Evolutionary conservation across 2,113 vertebrate genomes (phyloP).

Genomic region (Esox niger): DNA sequence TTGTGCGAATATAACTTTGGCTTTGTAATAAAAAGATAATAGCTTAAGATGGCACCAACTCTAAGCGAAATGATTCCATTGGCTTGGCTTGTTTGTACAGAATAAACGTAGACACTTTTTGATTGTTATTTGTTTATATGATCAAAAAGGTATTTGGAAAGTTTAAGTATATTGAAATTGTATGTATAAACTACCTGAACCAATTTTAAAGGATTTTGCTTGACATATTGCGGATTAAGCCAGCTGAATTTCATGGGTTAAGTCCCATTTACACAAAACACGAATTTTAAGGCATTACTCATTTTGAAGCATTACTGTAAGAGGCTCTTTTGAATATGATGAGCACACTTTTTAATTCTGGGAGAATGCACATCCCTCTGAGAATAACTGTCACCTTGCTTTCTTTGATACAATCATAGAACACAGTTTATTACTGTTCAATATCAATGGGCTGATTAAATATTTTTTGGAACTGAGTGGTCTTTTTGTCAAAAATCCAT

Average conservation of each 20-base stretch:
- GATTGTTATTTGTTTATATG: slow-evolving; percentile 64
- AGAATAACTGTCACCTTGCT: slow-evolving; percentile 34
- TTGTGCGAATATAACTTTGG: slow-evolving; percentile 60
- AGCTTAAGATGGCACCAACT: slow-evolving; percentile 63
- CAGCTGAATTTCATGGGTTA: background rate
- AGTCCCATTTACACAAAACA: background rate
- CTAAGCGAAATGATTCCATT: slow-evolving; percentile 58
- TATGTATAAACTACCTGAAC: slow-evolving; percentile 57
- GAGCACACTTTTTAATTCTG: slow-evolving; percentile 29
- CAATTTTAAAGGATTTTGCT: slow-evolving; percentile 50
- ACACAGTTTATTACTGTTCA: slow-evolving; percentile 59
- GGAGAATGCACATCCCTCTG: slow-evolving; percentile 43
- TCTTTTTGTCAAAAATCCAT: slow-evolving; percentile 34
- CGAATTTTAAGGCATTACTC: background rate
- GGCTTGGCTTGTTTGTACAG: slow-evolving; percentile 72
- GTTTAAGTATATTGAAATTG: slow-evolving; percentile 64
- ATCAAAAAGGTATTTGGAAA: slow-evolving; percentile 54
- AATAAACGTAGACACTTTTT: slow-evolving; percentile 61
- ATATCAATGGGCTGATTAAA: slow-evolving; percentile 63
- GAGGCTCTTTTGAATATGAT: background rate
- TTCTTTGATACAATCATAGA: slow-evolving; percentile 54
- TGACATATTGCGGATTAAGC: background rate
- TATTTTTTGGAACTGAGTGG: slow-evolving; percentile 62
- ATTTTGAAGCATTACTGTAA: background rate
- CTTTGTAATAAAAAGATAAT: slow-evolving; percentile 59